A percentile compares a stretch with the other conserved stretches of the same genome.
phyloP scores from a whole-genome alignment of 2,113 vertebrate species.

The Telmatochromis sp. region DNA sequence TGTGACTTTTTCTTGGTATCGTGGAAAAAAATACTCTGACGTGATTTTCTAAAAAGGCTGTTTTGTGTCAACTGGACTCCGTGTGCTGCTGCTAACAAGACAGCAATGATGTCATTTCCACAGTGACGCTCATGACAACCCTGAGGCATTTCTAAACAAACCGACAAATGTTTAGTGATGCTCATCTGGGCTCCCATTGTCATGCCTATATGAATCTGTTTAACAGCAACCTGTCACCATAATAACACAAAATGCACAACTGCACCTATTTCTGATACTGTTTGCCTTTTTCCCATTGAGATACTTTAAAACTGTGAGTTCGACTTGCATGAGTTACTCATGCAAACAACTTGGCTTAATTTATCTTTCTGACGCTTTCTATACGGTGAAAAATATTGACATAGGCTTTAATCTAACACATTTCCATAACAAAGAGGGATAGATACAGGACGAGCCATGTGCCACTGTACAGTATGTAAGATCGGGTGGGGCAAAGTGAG shows the following conservation, averaged over 20 bases:
- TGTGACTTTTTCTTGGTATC: not conserved
- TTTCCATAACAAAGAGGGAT: not conserved
- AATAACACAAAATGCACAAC: not conserved
- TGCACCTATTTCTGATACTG: not conserved
- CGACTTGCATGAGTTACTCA: not conserved
- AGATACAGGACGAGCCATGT: not conserved
- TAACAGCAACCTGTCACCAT: not conserved
- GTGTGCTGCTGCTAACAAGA: conserved; percentile 9
- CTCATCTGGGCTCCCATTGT: not conserved
- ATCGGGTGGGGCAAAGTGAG: conserved; percentile 33
- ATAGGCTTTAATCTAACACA: not conserved
- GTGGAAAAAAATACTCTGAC: not conserved
- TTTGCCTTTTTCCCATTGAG: not conserved
- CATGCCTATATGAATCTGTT: not conserved
- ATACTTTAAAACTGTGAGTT: not conserved
- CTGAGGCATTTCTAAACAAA: conserved; percentile 53
- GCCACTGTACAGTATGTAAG: not conserved
- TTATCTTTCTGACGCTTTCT: not conserved
- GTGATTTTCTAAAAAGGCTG: not conserved
- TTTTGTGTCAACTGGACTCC: not conserved
- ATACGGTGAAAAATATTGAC: not conserved
- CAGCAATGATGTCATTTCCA: conserved; percentile 60
- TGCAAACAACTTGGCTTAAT: not conserved
- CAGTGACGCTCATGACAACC: conserved; percentile 52
- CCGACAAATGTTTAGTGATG: conserved; percentile 27